A percentile compares a stretch with the other conserved stretches of the same genome.
Conservation (phyloP, 2,888 invertebrate genomes). For the Tenodera sinensis region DNA sequence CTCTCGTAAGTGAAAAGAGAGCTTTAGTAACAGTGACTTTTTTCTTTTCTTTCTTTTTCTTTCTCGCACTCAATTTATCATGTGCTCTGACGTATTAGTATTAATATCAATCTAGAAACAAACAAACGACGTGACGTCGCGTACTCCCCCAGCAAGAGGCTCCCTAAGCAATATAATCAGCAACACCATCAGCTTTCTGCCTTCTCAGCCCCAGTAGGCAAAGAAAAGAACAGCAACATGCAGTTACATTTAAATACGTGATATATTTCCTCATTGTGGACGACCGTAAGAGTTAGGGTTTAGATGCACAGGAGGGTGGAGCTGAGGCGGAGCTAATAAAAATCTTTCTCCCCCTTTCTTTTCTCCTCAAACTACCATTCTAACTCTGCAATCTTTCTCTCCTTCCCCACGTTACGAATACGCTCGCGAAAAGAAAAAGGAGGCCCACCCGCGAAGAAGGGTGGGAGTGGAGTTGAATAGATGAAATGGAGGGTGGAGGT, state of each 20-base stretch:
- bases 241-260: constrained; percentile 11
- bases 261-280: constrained; percentile 17
- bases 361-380: neutral
- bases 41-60: neutral
- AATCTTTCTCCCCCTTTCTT: neutral
- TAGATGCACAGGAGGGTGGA: neutral
- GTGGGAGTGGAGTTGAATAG: neutral
- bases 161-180: neutral
- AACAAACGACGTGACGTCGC: neutral
- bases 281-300: neutral
- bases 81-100: neutral
- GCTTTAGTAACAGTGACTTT: no score
- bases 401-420: neutral
- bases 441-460: constrained; percentile 3
- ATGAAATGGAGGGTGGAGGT: constrained; percentile 10
- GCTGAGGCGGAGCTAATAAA: constrained; percentile 3
- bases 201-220: neutral
- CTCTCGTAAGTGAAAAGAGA: no score
- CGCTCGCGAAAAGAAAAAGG: constrained; percentile 6
- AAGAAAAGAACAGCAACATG: neutral
- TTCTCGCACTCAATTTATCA: neutral
- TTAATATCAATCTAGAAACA: neutral
- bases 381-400: neutral
- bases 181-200: constrained; percentile 11
- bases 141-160: neutral